Evolutionary conservation across 1,140 invertebrate species (phyloP), one percentile per base, ranked within the genome.

Genomic region (Nephila pilipes): DNA sequence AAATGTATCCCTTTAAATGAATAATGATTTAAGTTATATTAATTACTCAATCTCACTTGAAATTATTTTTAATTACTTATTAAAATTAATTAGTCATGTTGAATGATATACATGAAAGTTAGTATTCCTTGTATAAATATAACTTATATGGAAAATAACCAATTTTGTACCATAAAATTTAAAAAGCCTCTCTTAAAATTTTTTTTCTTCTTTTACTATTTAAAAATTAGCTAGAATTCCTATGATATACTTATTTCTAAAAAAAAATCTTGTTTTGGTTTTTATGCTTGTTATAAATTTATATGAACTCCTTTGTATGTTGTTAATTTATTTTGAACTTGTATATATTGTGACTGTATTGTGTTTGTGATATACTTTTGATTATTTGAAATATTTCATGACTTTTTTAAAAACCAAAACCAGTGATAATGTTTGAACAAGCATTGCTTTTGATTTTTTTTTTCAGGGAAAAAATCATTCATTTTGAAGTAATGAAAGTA

Each of bases 381-480:
- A 90, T 57, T 92, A 85, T 92, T 87, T 46, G 46, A 46, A 6
- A 46, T 10, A 46, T 46, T 46, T 46, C 46, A 46, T 46, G 46
- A 46, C 46, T 46, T 46, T 46, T 46, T 46, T 46, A 46, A 46
- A 65, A 92, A 85, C 57, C 58, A 85, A 87, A 92, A 87, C 91
- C 87, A 92, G 91, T 92, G 91, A 92, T 92, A 92, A 79, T 87
- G 83, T 92, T 79, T 92, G 91, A 92, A 92, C 91, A 92, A 92
- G 81, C 60, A 87, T 92, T 69, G 29, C 81, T 92, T 92, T 87
- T 55, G 32, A 69, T 90, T 90, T 90, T 80, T 89, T 69, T 22
- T 79, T 89, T 2, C 18, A 22, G 3, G 20, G 20, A 22, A 20
- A 60, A 90, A 90, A 91, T 91, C 89, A 79, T 92, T 75, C n/a